A percentile compares a stretch with the other conserved stretches of the same genome.
These are phyloP conservation scores for Drosophila neocordata DNA, from an alignment of 1,140 invertebrate species.

Conservation along the genomic window DNA sequence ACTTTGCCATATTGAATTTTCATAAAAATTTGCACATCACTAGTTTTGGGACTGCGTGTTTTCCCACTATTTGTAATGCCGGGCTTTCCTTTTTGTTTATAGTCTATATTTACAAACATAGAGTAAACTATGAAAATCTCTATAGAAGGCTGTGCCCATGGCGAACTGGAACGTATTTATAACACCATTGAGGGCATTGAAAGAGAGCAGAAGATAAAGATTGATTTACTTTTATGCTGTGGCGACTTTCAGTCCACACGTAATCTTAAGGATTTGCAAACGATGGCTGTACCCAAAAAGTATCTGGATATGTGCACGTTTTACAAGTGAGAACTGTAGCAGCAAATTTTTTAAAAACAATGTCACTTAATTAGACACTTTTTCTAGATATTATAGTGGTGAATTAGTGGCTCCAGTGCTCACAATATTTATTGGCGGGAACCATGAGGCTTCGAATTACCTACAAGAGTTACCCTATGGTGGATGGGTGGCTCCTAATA, in stretches of 20 bases:
- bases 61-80: not conserved
- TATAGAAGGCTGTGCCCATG: conserved; percentile 98
- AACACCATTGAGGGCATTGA: conserved; percentile 90
- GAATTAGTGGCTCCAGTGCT: conserved; percentile 94
- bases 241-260: conserved; percentile 97
- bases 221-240: conserved; percentile 97
- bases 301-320: conserved; percentile 96
- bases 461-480: conserved; percentile 98
- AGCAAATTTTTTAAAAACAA: conserved; percentile 42
- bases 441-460: conserved; percentile 99
- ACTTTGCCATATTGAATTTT: no score
- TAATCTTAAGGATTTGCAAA: conserved; percentile 90
- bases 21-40: no score
- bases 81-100: conserved; percentile 27
- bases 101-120: conserved; percentile 20
- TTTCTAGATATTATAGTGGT: conserved; percentile 95
- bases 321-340: conserved; percentile 91
- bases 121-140: conserved; percentile 93
- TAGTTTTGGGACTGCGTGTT: no score
- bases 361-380: not conserved
- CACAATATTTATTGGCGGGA: conserved; percentile 98
- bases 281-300: conserved; percentile 98
- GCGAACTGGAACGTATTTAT: conserved; percentile 98
- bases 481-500: conserved; percentile 99
- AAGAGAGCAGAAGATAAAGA: conserved; percentile 87